phyloP scores from a whole-genome alignment of 2,113 vertebrate species.

The Orientallactaga bullata region DNA sequence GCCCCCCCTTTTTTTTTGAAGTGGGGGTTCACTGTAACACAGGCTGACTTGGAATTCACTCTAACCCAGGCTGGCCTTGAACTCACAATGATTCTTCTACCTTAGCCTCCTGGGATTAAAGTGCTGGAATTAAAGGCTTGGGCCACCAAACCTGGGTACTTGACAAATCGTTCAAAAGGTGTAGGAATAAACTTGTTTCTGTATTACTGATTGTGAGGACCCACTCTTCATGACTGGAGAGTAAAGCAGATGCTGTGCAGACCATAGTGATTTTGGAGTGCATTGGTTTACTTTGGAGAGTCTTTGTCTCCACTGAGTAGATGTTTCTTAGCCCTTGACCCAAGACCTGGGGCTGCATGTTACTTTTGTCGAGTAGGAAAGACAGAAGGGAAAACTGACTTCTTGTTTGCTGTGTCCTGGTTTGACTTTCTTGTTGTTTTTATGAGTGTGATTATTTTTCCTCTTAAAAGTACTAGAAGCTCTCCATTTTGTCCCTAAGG shows the following conservation, averaged over 20 bases:
- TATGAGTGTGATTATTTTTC: not conserved
- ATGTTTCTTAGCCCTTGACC: not conserved
- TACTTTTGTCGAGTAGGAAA: not conserved
- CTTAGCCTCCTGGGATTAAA: too few species aligned
- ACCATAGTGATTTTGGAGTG: not conserved
- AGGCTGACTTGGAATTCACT: too few species aligned
- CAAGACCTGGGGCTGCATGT: not conserved
- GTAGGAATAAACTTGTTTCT: not conserved
- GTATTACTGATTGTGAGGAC: not conserved
- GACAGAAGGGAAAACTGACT: not conserved
- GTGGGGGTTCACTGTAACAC: too few species aligned
- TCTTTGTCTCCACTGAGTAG: not conserved
- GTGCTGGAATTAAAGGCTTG: too few species aligned
- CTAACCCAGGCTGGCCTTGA: too few species aligned
- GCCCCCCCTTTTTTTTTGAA: too few species aligned
- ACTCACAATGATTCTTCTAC: too few species aligned
- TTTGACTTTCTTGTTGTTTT: not conserved
- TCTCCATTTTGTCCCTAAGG: constrained; percentile 76
- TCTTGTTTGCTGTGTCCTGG: not conserved
- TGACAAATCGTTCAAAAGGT: not conserved
- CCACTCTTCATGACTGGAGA: not conserved
- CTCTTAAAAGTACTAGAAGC: not conserved
- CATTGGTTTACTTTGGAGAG: not conserved
- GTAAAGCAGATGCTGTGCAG: not conserved
- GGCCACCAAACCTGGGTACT: too few species aligned